These are phyloP conservation scores for Lamproptera curius DNA, from an alignment of 2,888 invertebrate species.

Conservation along the genomic window DNA sequence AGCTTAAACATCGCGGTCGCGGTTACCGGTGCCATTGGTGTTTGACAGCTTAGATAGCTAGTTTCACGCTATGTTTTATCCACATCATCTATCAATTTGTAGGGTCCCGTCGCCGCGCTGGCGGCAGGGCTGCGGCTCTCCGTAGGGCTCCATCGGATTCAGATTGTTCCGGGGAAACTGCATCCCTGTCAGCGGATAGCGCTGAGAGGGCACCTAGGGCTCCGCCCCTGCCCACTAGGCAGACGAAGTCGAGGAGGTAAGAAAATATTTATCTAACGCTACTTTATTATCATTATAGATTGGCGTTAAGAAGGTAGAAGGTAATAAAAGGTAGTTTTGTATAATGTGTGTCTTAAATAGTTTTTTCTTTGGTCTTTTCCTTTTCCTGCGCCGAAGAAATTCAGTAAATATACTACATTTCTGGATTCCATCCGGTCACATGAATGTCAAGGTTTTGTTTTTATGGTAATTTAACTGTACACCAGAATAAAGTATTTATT, in stretches of 20 bases:
- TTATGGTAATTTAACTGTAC: too few relatives aligned
- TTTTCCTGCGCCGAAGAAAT: too few relatives aligned
- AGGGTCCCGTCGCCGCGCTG: slow-evolving; percentile 69
- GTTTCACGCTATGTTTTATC: not conserved
- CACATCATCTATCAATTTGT: slow-evolving; percentile 11
- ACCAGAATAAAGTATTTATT: too few relatives aligned
- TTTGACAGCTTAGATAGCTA: too few relatives aligned
- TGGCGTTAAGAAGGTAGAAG: not conserved
- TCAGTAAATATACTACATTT: too few relatives aligned
- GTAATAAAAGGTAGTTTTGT: too few relatives aligned
- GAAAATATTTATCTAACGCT: not conserved
- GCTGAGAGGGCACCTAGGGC: slow-evolving; percentile 59
- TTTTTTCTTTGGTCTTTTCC: too few relatives aligned
- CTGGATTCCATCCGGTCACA: too few relatives aligned
- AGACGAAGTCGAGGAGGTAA: slow-evolving; percentile 54
- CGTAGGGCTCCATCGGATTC: slow-evolving; percentile 70
- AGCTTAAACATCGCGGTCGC: too few relatives aligned
- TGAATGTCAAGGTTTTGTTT: too few relatives aligned
- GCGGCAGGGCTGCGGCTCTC: slow-evolving; percentile 58
- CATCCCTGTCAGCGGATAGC: slow-evolving; percentile 70
- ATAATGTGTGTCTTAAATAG: too few relatives aligned
- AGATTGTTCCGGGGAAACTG: slow-evolving; percentile 72
- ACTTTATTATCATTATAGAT: not conserved
- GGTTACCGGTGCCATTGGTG: too few relatives aligned
- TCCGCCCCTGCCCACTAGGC: slow-evolving; percentile 48